Percentiles rank a stretch among this genome's conserved stretches.
Evolutionary conservation across 2,113 vertebrate species (phyloP).

Genomic region (Cynocephalus volans): DNA sequence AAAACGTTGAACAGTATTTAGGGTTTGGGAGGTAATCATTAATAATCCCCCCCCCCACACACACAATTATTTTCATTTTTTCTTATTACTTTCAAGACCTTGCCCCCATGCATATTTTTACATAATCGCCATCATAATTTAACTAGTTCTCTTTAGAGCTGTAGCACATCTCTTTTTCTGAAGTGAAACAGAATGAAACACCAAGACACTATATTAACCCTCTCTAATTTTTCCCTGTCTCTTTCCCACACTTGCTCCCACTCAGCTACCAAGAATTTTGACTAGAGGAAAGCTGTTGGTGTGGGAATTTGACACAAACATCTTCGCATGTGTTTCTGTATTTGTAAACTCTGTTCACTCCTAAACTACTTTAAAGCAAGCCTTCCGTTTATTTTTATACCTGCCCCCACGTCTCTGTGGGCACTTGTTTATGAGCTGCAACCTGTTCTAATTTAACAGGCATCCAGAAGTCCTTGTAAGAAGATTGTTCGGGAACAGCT

Average conservation of each 20-base stretch:
- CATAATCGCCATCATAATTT: constrained; percentile 19
- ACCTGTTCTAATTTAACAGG: constrained; percentile 54
- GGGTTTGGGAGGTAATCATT: background rate
- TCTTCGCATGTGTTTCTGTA: constrained; percentile 78
- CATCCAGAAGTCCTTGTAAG: constrained; percentile 38
- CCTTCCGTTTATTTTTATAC: constrained; percentile 72
- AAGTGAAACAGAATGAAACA: constrained; percentile 72
- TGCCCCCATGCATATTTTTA: background rate
- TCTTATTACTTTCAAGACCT: background rate
- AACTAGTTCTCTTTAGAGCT: constrained; percentile 57
- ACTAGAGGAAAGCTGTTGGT: constrained; percentile 77
- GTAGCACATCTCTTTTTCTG: background rate
- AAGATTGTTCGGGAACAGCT: background rate
- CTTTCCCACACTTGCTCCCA: constrained; percentile 72
- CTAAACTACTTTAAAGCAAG: constrained; percentile 71
- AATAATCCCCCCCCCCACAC: background rate
- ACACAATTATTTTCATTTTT: constrained; percentile 6
- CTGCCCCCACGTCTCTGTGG: constrained; percentile 70
- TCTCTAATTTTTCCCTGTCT: constrained; percentile 45
- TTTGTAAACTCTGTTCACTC: constrained; percentile 78
- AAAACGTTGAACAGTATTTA: background rate
- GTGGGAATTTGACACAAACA: constrained; percentile 78
- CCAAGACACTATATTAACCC: constrained; percentile 52
- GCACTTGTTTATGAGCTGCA: constrained; percentile 70
- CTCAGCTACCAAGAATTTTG: constrained; percentile 73